A percentile compares a stretch with the other conserved stretches of the same genome.
These are phyloP conservation scores for Anguilla anguilla DNA, from an alignment of 2,797 vertebrate genomes.

Conservation along the genomic window DNA sequence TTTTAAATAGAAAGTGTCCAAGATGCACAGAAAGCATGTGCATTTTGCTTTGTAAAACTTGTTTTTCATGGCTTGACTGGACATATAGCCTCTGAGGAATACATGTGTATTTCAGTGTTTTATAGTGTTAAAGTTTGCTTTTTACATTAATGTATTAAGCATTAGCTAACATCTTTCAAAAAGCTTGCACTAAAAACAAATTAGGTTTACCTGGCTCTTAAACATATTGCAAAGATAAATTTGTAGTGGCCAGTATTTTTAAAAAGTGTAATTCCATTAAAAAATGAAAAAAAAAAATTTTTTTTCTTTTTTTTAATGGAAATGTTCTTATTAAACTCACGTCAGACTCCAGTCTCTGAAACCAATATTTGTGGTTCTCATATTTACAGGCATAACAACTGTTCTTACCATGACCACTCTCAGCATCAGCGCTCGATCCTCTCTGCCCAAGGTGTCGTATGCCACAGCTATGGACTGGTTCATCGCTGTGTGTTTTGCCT, in stretches of 20 bases:
- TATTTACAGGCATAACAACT: slow-evolving; percentile 85
- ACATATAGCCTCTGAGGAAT: not conserved
- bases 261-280: not conserved
- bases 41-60: not conserved
- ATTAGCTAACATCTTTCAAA: not conserved
- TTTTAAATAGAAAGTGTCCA: not conserved
- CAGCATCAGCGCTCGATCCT: slow-evolving; percentile 92
- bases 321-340: not conserved
- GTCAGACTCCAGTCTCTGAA: not conserved
- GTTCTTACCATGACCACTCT: slow-evolving; percentile 94
- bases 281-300: not conserved
- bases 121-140: not conserved
- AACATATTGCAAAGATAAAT: too few relatives aligned
- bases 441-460: slow-evolving; percentile 92
- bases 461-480: slow-evolving; percentile 99
- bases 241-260: too few relatives aligned
- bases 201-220: not conserved
- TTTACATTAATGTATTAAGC: not conserved
- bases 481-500: slow-evolving; percentile 93
- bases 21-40: not conserved
- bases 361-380: not conserved
- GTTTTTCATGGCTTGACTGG: not conserved
- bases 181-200: not conserved
- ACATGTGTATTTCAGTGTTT: not conserved
- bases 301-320: not conserved